phyloP scores from a whole-genome alignment of 2,113 vertebrate species.

The Engystomops pustulosus region DNA sequence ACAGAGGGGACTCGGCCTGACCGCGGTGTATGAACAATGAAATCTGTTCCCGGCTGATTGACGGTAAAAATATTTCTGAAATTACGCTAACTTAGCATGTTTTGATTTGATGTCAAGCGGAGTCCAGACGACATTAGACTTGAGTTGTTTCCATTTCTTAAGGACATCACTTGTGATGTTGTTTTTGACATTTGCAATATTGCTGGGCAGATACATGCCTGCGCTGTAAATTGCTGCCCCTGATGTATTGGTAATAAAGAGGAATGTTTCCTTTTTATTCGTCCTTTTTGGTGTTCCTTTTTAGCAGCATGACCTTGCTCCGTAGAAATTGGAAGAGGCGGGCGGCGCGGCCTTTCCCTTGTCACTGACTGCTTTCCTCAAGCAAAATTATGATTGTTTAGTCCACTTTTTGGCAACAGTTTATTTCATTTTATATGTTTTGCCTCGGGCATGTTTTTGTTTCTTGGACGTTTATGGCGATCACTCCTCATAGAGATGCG shows the following conservation, averaged over 20 bases:
- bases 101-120: slow-evolving; percentile 30
- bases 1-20: not conserved
- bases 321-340: slow-evolving; percentile 59
- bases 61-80: slow-evolving; percentile 20
- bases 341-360: slow-evolving; percentile 61
- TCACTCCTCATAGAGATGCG: slow-evolving; percentile 82
- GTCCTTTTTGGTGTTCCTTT: slow-evolving; percentile 55
- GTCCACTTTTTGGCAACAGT: slow-evolving; percentile 66
- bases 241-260: slow-evolving; percentile 40
- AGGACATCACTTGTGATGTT: slow-evolving; percentile 5
- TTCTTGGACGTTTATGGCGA: slow-evolving; percentile 68
- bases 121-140: slow-evolving; percentile 24
- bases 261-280: slow-evolving; percentile 4
- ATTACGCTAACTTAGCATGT: slow-evolving; percentile 29
- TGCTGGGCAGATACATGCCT: not conserved
- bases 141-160: slow-evolving; percentile 17
- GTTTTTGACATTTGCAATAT: slow-evolving; percentile 42
- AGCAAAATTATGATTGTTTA: slow-evolving; percentile 66
- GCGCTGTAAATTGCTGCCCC: not conserved
- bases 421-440: slow-evolving; percentile 73
- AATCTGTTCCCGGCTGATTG: not conserved
- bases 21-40: not conserved
- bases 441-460: slow-evolving; percentile 74
- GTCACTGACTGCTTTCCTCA: slow-evolving; percentile 66
- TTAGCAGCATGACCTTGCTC: slow-evolving; percentile 65